These are phyloP conservation scores for Meghimatium bilineatum DNA, from an alignment of 2,888 invertebrate species.

Conservation along the genomic window DNA sequence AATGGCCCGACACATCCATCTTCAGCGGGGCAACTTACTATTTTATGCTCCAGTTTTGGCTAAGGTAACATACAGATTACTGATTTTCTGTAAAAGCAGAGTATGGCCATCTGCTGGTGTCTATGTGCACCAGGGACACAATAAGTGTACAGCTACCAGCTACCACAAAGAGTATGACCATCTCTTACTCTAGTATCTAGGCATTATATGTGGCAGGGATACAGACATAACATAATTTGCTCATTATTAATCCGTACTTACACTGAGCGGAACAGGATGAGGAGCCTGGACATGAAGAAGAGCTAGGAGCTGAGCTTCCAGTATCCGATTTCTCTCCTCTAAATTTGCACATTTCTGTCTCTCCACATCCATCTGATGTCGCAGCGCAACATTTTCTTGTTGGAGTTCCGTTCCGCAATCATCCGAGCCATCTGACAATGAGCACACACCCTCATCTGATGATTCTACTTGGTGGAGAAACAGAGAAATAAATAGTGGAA, in stretches of 20 bases:
- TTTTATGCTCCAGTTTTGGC: too few relatives aligned
- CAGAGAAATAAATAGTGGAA: not conserved
- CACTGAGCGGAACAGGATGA: constrained; percentile 7
- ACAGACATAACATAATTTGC: not conserved
- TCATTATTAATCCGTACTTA: not conserved
- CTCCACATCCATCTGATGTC: constrained; percentile 89
- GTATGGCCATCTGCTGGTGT: too few relatives aligned
- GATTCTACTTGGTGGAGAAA: constrained; percentile 68
- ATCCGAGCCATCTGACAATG: constrained; percentile 61
- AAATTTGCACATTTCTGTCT: constrained; percentile 85
- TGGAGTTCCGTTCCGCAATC: constrained; percentile 70
- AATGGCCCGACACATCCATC: too few relatives aligned
- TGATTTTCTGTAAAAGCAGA: too few relatives aligned
- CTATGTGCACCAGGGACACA: too few relatives aligned
- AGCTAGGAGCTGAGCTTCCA: constrained; percentile 85
- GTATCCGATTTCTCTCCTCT: constrained; percentile 79
- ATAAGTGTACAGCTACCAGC: too few relatives aligned
- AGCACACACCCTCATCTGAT: constrained; percentile 83
- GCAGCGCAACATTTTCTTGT: constrained; percentile 83
- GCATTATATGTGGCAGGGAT: too few relatives aligned
- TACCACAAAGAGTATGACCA: too few relatives aligned
- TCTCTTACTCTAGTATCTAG: too few relatives aligned
- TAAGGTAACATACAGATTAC: too few relatives aligned
- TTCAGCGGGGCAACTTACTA: too few relatives aligned
- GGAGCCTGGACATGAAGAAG: constrained; percentile 51